Evolutionary conservation across 1,140 invertebrate species (phyloP).

Genomic region (Drosophila dunni): DNA sequence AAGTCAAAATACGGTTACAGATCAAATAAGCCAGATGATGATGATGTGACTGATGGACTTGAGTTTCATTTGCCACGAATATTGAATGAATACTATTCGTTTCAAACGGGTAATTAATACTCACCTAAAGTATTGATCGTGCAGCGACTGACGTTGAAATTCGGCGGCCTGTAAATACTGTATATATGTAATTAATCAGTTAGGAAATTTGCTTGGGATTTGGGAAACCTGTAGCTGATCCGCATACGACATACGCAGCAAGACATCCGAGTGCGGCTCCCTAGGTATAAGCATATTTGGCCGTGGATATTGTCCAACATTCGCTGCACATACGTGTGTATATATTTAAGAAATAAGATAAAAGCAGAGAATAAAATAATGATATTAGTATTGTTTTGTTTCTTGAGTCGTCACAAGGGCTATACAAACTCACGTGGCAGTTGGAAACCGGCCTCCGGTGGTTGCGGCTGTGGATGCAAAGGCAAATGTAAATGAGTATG

Average conservation of each 20-base stretch:
- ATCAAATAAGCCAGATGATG: slow-evolving; percentile 36
- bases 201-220: slow-evolving; percentile 61
- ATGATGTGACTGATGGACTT: slow-evolving; percentile 53
- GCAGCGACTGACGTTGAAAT: slow-evolving; percentile 84
- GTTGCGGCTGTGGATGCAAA: slow-evolving; percentile 92
- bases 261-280: slow-evolving; percentile 84
- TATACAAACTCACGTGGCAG: slow-evolving; percentile 85
- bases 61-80: slow-evolving; percentile 23
- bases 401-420: slow-evolving; percentile 33
- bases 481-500: slow-evolving; percentile 96
- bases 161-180: slow-evolving; percentile 85
- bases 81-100: not conserved
- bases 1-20: slow-evolving; percentile 33
- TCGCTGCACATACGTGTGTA: slow-evolving; percentile 60
- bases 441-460: slow-evolving; percentile 87
- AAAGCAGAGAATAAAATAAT: slow-evolving; percentile 16
- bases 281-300: slow-evolving; percentile 85
- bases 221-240: slow-evolving; percentile 85
- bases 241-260: slow-evolving; percentile 84
- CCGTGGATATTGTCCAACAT: slow-evolving; percentile 84
- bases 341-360: not conserved
- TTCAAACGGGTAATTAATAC: slow-evolving; percentile 22
- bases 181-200: slow-evolving; percentile 84
- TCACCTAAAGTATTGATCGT: slow-evolving; percentile 85
- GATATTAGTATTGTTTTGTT: slow-evolving; percentile 25